Evolutionary conservation across 2,113 vertebrate genomes (phyloP).

Genomic region (Melozone crissalis): DNA sequence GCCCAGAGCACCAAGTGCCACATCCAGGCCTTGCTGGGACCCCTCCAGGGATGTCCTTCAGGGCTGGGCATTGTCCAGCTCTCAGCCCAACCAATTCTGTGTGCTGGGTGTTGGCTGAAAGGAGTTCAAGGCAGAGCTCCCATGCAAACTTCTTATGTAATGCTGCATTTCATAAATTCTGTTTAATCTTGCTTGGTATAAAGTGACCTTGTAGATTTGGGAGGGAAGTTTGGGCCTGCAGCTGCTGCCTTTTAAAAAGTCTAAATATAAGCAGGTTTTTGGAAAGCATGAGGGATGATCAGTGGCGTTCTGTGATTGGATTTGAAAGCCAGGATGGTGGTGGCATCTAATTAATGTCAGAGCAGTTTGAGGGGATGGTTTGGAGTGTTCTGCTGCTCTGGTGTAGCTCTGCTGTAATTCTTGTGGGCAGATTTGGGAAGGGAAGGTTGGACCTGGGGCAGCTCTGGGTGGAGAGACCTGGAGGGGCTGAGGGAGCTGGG

Average conservation of each 20-base stretch:
- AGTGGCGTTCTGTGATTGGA: background rate
- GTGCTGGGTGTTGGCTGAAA: background rate
- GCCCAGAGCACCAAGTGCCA: background rate
- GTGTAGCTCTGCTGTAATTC: background rate
- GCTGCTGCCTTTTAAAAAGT: slow-evolving; percentile 2
- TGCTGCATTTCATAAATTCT: background rate
- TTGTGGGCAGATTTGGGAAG: background rate
- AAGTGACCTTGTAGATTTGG: background rate
- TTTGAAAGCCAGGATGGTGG: background rate
- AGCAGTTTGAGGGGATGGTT: background rate
- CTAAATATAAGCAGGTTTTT: slow-evolving; percentile 1
- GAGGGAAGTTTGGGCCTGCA: background rate
- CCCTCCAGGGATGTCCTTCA: background rate
- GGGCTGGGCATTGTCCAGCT: background rate
- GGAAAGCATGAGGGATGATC: background rate
- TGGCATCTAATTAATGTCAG: background rate
- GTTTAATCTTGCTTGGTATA: background rate
- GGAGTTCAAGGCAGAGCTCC: background rate
- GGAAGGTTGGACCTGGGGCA: background rate
- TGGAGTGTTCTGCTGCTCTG: background rate
- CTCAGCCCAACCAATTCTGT: background rate
- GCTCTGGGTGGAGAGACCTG: background rate
- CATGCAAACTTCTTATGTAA: background rate
- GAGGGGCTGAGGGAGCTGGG: background rate
- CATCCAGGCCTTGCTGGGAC: accelerated